These are phyloP conservation scores for Nymphalis urticae DNA, from an alignment of 2,888 invertebrate species.

Conservation along the genomic window DNA sequence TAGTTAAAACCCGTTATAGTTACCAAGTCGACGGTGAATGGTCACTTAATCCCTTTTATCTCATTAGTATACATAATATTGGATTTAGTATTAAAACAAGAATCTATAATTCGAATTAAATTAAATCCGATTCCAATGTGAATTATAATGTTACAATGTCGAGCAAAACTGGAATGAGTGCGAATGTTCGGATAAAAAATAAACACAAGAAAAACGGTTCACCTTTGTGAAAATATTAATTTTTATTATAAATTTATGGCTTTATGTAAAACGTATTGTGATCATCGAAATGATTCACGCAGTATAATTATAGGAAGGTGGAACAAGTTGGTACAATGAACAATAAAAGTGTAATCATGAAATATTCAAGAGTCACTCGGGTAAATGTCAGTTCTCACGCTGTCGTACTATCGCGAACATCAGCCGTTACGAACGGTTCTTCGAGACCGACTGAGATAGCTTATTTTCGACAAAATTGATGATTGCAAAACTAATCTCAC, in stretches of 20 bases:
- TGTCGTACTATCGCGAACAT: conserved; percentile 39
- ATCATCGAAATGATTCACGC: conserved; percentile 11
- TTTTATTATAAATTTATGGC: conserved; percentile 1
- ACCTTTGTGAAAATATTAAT: conserved; percentile 21
- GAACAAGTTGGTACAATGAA: conserved; percentile 23
- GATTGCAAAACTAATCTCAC: neutral
- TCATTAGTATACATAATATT: conserved; percentile 1
- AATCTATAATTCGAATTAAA: conserved; percentile 5
- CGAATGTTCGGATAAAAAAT: conserved; percentile 21
- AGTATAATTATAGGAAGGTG: conserved; percentile 12
- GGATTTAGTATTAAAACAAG: neutral
- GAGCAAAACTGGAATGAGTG: conserved; percentile 25
- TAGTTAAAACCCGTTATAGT: conserved; percentile 23
- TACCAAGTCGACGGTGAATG: neutral
- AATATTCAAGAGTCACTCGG: conserved; percentile 48
- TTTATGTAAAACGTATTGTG: conserved; percentile 8
- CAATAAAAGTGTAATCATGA: conserved; percentile 52
- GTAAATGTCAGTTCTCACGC: conserved; percentile 54
- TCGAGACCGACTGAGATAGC: conserved; percentile 24
- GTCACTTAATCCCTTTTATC: neutral
- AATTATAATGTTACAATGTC: conserved; percentile 18
- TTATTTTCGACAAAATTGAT: conserved; percentile 30
- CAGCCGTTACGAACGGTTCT: conserved; percentile 41
- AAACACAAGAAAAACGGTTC: conserved; percentile 16
- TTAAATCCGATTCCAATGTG: conserved; percentile 18